phyloP scores from a whole-genome alignment of 2,113 vertebrate species.

The Aegotheles bennettii region DNA sequence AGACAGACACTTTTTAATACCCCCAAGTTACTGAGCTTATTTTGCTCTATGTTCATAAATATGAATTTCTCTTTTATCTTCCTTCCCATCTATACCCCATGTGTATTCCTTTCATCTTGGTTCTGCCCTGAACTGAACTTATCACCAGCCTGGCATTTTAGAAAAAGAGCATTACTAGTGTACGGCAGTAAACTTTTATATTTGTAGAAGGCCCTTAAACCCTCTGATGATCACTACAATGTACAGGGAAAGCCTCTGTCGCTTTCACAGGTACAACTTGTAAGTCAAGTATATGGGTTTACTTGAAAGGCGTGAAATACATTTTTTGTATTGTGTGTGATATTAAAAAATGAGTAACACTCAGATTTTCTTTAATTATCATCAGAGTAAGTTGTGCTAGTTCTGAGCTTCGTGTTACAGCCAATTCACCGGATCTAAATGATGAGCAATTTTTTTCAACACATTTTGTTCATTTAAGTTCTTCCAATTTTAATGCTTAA shows the following conservation, averaged over 20 bases:
- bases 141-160: background rate
- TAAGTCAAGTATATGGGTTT: background rate
- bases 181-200: background rate
- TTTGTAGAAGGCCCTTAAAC: background rate
- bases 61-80: slow-evolving; percentile 46
- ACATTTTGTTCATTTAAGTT: background rate
- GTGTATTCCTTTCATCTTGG: slow-evolving; percentile 22
- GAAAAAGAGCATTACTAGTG: background rate
- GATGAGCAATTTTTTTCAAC: background rate
- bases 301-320: background rate
- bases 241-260: background rate
- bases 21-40: background rate
- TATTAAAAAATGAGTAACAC: background rate
- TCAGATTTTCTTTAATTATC: background rate
- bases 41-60: slow-evolving; percentile 17
- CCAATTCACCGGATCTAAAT: background rate
- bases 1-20: slow-evolving; percentile 3
- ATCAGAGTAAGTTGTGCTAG: background rate
- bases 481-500: background rate
- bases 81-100: background rate
- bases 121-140: background rate
- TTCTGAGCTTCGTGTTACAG: background rate
- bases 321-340: background rate
- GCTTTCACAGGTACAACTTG: background rate
- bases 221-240: background rate